Evolutionary conservation across 2,888 invertebrate genomes (phyloP).

Genomic region (Platycnemis pennipes): DNA sequence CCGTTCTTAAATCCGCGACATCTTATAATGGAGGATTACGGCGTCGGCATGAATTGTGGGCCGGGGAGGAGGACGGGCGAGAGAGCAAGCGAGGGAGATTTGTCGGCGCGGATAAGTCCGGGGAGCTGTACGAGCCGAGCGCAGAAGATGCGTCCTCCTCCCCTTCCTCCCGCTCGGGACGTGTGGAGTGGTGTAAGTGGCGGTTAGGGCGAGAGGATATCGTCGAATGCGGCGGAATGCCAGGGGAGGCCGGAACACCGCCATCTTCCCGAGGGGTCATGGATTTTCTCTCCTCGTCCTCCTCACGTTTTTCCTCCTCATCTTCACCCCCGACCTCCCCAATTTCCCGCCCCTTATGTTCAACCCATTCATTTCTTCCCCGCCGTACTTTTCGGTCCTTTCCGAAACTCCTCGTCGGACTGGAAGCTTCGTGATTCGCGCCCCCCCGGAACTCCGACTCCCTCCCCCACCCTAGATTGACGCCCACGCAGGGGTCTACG

Average conservation of each 20-base stretch:
- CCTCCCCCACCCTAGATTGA: neutral
- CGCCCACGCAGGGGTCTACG: conserved; percentile 2
- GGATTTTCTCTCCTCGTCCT: neutral
- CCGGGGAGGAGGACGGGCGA: neutral
- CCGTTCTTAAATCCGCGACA: neutral
- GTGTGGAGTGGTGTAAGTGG: conserved; percentile 7
- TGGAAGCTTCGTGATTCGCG: conserved; percentile 41
- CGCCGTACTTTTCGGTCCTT: neutral
- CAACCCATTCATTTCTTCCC: conserved; percentile 49
- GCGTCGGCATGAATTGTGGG: conserved; percentile 2
- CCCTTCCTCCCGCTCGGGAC: neutral
- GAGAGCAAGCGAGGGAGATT: neutral
- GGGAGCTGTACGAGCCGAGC: neutral
- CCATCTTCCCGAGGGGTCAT: neutral
- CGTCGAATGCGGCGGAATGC: conserved; percentile 29
- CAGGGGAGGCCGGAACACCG: neutral
- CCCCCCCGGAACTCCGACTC: neutral
- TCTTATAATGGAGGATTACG: conserved; percentile 11
- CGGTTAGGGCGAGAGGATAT: neutral
- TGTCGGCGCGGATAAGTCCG: neutral
- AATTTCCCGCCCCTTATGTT: neutral
- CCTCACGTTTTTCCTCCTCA: neutral
- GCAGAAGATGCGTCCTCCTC: neutral
- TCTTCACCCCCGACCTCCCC: neutral
- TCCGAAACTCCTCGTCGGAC: conserved; percentile 12